These are phyloP conservation scores for Osmerus eperlanus DNA, from an alignment of 2,113 vertebrate species.

Conservation along the genomic window DNA sequence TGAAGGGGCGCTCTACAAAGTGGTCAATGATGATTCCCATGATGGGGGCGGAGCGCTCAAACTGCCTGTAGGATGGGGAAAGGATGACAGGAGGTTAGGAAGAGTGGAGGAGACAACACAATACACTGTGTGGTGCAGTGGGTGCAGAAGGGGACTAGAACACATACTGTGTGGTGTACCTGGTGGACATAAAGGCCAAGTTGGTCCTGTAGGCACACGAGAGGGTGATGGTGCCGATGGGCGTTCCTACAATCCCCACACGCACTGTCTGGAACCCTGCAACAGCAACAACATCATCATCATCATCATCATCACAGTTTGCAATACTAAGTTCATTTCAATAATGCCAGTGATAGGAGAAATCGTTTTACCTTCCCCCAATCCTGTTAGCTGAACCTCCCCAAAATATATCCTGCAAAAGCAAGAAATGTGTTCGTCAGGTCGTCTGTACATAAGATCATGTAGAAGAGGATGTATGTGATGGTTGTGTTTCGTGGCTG, in stretches of 20 bases:
- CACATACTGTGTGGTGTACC: conserved; percentile 66
- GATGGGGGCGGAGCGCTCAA: conserved; percentile 93
- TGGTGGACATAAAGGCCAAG: conserved; percentile 95
- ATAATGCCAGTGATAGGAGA: background rate
- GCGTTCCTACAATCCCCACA: conserved; percentile 92
- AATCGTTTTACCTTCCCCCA: conserved; percentile 91
- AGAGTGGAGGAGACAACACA: background rate
- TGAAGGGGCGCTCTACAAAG: conserved; percentile 92
- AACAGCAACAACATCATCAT: background rate
- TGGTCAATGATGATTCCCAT: conserved; percentile 99
- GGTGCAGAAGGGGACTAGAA: background rate
- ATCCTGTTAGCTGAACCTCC: conserved; percentile 92
- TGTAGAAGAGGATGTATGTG: background rate
- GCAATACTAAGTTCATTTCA: background rate
- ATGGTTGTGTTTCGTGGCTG: conserved; percentile 24
- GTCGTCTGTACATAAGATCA: background rate
- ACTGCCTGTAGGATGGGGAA: conserved; percentile 80
- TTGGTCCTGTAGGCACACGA: conserved; percentile 98
- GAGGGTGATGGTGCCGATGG: conserved; percentile 91
- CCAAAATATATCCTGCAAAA: conserved; percentile 94
- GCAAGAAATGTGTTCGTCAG: background rate
- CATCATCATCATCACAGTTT: conserved; percentile 1
- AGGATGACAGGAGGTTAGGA: background rate
- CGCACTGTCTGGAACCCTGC: conserved; percentile 96
- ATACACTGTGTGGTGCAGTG: background rate